phyloP scores from a whole-genome alignment of 2,113 vertebrate species.

The Salvelinus fontinalis region DNA sequence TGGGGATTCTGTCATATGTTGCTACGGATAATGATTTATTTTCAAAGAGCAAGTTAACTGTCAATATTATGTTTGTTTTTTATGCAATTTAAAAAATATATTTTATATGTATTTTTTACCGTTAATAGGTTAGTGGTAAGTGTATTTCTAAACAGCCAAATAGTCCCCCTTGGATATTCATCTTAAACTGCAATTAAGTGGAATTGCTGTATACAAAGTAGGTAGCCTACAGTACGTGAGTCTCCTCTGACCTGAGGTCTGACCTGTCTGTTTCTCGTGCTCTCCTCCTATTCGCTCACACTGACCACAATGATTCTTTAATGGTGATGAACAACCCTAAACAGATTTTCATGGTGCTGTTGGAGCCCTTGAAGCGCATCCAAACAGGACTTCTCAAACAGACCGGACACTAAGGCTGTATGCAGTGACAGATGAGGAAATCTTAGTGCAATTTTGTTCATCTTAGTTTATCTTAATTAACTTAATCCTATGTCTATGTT shows the following conservation, averaged over 20 bases:
- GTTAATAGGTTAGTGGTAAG: no score
- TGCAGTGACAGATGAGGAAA: constrained; percentile 45
- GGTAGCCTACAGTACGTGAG: neutral
- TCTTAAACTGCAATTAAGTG: neutral
- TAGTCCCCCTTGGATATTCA: neutral
- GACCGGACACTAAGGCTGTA: constrained; percentile 27
- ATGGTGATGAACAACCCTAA: constrained; percentile 26
- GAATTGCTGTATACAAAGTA: neutral
- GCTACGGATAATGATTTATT: no score
- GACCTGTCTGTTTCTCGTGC: constrained; percentile 2
- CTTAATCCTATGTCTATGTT: neutral
- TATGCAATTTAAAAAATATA: no score
- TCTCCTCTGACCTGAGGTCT: neutral
- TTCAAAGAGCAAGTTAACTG: no score
- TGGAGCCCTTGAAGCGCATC: constrained; percentile 52
- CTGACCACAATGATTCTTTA: neutral
- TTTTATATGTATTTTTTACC: no score
- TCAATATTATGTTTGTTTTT: no score
- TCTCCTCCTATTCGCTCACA: neutral
- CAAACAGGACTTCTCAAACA: constrained; percentile 33
- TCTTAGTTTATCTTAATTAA: no score
- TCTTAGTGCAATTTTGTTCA: no score
- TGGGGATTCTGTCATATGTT: no score
- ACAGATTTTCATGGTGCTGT: neutral
- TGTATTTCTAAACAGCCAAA: no score